phyloP scores from a whole-genome alignment of 35 echinoderm and acorn worm species.

The Heliocidaris erythrogramma region DNA sequence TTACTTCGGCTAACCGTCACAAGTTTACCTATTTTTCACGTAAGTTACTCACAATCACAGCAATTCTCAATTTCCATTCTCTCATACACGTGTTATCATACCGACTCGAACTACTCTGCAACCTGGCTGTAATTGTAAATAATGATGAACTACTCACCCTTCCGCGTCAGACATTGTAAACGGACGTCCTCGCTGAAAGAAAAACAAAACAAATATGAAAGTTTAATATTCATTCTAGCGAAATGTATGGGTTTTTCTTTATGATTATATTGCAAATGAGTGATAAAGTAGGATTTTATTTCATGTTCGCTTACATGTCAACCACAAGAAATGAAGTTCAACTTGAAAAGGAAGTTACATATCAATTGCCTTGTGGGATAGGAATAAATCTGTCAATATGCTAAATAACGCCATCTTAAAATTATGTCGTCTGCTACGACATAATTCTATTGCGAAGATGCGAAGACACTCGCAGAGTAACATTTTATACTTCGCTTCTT shows the following conservation, averaged over 20 bases:
- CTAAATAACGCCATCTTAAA: background rate
- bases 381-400: too few species aligned
- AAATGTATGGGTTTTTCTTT: background rate
- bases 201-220: conserved; percentile 45
- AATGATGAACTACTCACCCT: conserved; percentile 64
- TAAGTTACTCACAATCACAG: too few species aligned
- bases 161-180: conserved; percentile 93
- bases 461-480: too few species aligned
- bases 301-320: conserved; percentile 37
- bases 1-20: too few species aligned
- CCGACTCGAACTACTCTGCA: background rate
- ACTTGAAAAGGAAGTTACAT: background rate
- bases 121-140: background rate
- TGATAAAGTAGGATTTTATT: conserved; percentile 12
- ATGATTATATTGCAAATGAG: background rate
- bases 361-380: background rate
- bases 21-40: too few species aligned
- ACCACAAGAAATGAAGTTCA: background rate
- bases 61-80: too few species aligned
- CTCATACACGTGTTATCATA: background rate
- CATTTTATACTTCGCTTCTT: too few species aligned
- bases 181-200: conserved; percentile 95
- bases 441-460: too few species aligned
- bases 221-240: conserved; percentile 21
- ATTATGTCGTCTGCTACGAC: background rate